Conservation (phyloP, 2,797 vertebrate genomes). For the Gymnocypris eckloni region DNA sequence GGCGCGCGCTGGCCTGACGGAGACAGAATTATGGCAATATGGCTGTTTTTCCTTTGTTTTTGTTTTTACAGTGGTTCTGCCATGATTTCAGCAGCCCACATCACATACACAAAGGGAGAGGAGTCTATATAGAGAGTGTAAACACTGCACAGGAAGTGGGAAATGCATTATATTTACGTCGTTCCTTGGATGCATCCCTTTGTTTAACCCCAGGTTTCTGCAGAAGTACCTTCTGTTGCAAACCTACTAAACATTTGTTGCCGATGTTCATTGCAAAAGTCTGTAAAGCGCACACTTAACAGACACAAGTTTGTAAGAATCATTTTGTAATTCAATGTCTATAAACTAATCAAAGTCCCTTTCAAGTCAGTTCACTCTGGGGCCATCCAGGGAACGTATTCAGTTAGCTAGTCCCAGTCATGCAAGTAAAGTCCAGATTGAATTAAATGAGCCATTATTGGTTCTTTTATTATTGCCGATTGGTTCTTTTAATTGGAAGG, state of each 20-base stretch:
- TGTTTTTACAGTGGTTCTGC: conserved; percentile 9
- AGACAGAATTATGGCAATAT: conserved; percentile 35
- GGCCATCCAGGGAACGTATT: neutral
- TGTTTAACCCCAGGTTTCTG: conserved; percentile 5
- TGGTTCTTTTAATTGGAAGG: neutral
- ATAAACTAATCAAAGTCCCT: neutral
- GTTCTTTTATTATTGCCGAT: neutral
- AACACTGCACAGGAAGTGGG: conserved; percentile 40
- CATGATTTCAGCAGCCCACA: conserved; percentile 44
- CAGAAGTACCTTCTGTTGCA: neutral
- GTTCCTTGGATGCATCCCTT: neutral
- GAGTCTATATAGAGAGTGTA: conserved; percentile 23
- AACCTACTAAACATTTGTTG: neutral
- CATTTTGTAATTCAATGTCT: neutral
- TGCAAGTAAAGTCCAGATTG: neutral
- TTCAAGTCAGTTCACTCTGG: neutral
- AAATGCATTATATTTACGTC: conserved; percentile 3
- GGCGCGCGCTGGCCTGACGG: neutral
- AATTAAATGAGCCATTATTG: neutral
- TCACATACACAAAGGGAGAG: conserved; percentile 1
- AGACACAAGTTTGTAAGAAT: neutral
- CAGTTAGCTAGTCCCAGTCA: neutral
- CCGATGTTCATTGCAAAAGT: neutral
- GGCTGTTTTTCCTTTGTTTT: conserved; percentile 26
- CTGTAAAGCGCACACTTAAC: neutral